phyloP scores from a whole-genome alignment of 2,888 invertebrate species.

The Copidosoma aretas region DNA sequence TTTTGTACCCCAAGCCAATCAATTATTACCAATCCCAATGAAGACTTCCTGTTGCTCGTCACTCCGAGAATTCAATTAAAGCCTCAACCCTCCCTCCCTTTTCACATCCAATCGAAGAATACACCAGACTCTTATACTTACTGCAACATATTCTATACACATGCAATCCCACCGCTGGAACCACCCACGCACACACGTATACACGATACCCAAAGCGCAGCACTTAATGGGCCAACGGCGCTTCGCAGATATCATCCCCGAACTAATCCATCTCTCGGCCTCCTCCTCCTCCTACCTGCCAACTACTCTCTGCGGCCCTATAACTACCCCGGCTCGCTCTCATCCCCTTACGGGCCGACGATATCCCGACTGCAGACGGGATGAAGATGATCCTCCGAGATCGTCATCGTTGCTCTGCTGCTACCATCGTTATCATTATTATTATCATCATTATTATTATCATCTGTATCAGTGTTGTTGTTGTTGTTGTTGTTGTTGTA shows the following conservation, averaged over 20 bases:
- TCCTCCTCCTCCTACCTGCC: not conserved
- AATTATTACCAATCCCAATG: too few relatives aligned
- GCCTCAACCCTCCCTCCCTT: too few relatives aligned
- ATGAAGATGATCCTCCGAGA: constrained; percentile 20
- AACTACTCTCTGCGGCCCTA: not conserved
- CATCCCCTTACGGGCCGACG: not conserved
- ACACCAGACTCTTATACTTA: too few relatives aligned
- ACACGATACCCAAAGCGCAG: too few relatives aligned
- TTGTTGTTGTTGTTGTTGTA: too few relatives aligned
- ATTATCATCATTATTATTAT: constrained; percentile 21
- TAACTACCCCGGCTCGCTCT: not conserved
- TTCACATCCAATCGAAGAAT: too few relatives aligned
- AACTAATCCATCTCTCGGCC: constrained; percentile 31
- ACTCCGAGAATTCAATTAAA: too few relatives aligned
- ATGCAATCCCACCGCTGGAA: too few relatives aligned
- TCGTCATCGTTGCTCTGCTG: constrained; percentile 14
- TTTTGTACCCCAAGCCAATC: too few relatives aligned
- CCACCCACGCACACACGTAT: too few relatives aligned
- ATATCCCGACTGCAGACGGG: constrained; percentile 24
- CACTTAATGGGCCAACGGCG: not conserved
- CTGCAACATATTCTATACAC: too few relatives aligned
- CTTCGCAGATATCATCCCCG: not conserved
- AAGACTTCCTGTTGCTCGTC: too few relatives aligned
- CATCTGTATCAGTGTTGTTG: not conserved
- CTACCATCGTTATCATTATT: not conserved